phyloP scores from a whole-genome alignment of 2,113 vertebrate genomes.

The Corydoras sp. region DNA sequence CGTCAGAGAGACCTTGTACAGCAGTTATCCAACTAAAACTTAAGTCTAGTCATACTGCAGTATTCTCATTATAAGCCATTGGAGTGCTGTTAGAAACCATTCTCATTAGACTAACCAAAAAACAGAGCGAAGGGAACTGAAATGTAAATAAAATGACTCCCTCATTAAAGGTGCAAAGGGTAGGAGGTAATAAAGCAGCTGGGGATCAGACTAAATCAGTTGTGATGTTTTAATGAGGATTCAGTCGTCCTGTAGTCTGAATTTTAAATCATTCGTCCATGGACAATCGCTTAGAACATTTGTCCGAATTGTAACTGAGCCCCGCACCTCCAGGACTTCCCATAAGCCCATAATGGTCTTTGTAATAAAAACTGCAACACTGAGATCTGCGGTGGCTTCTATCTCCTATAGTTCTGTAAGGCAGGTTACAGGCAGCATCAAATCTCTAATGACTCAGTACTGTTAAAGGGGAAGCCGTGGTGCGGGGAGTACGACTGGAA shows the following conservation, averaged over 20 bases:
- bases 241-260: background rate
- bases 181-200: background rate
- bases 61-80: slow-evolving; percentile 3
- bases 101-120: slow-evolving; percentile 7
- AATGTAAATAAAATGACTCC: background rate
- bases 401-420: background rate
- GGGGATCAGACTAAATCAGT: slow-evolving; percentile 6
- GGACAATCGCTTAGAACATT: background rate
- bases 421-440: background rate
- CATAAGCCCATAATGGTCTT: background rate
- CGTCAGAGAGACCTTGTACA: background rate
- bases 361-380: background rate
- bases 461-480: slow-evolving; percentile 12
- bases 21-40: slow-evolving; percentile 7
- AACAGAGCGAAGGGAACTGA: background rate
- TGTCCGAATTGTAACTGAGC: background rate
- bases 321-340: background rate
- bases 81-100: background rate
- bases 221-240: background rate
- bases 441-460: background rate
- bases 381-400: background rate
- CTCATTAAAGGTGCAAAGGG: slow-evolving; percentile 17
- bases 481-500: background rate
- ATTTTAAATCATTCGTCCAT: background rate
- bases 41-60: background rate